These are phyloP conservation scores for Metaphire vulgaris DNA, from an alignment of 1,140 invertebrate genomes.

Conservation along the genomic window DNA sequence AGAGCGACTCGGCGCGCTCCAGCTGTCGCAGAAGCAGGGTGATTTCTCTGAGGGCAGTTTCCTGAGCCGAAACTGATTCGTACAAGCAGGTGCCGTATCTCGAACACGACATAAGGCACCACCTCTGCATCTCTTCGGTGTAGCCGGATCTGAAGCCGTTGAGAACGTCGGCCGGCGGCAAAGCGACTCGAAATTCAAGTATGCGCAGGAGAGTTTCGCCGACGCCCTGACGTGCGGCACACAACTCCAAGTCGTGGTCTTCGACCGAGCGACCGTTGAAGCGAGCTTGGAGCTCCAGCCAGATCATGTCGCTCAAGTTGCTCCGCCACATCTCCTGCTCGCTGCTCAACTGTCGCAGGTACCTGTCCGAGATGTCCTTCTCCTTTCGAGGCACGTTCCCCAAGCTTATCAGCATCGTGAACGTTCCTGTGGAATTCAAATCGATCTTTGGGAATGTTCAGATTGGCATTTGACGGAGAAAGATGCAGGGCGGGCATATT, in stretches of 20 bases:
- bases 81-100: constrained; percentile 28
- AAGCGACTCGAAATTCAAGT: constrained; percentile 62
- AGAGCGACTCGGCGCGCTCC: constrained; percentile 68
- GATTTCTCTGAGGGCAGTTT: constrained; percentile 66
- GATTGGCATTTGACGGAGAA: background rate
- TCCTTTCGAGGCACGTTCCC: background rate
- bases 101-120: no score
- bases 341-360: constrained; percentile 61
- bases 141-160: no score
- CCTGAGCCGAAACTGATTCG: constrained; percentile 63
- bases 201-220: constrained; percentile 66
- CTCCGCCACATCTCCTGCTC: constrained; percentile 81
- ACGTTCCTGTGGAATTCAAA: background rate
- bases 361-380: background rate
- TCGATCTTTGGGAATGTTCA: background rate
- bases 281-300: constrained; percentile 80
- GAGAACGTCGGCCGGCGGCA: background rate
- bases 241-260: constrained; percentile 71
- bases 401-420: background rate
- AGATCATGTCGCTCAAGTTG: constrained; percentile 77
- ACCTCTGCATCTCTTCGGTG: constrained; percentile 3
- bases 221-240: constrained; percentile 64
- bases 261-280: constrained; percentile 64
- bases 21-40: constrained; percentile 64
- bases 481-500: background rate